Base-by-base conservation (phyloP, 2,888 invertebrate species). In the Melieria picta region DNA sequence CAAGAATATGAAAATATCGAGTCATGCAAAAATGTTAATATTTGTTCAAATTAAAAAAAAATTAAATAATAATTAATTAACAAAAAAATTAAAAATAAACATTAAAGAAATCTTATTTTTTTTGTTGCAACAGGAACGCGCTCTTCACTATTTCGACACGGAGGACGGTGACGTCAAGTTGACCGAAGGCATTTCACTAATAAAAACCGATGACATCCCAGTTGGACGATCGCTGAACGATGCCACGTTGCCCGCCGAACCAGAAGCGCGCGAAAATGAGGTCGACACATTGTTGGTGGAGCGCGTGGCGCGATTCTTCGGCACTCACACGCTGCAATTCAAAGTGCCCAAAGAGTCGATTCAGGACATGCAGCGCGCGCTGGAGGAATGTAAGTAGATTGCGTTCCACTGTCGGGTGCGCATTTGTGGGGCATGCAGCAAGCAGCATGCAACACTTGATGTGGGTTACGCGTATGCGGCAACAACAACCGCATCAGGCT, bases 301-400 rank as follows among this genome's bases (percentile, higher is more conserved):
- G 82, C 91, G 92, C 76, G 89, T 94, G 9, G 91, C 93, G 76
- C 90, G 91, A 79, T 91, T 94, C 85, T 90, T 94, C 77, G 91
- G 93, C 80, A 91, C 92, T 65, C 94, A 94, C 81, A 92, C 93
- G 16, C 88, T 95, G 58, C 94, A 95, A 83, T 91, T 95, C 80
- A 94, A 94, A 86, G 89, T 95, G 80, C 94, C 94, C 79, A 91
- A 91, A 74, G 90, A 90, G 65, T 90, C 92, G 58, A 91, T 93
- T 78, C 89, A 91, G 78, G 92, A 93, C 79, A 89, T 94, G 84
- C 91, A 93, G 82, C 90, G 93, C 77, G 93, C 94, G n/a, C 88
- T 93, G 64, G 94, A 93, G 82, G 94, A 94, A 92, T 94, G 94
- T 94, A 89, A 90, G 84, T 83, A 76, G 5, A 61, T 30, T 30